Base-by-base conservation (phyloP, 2,888 invertebrate genomes). In the Drosophila vallismaia region DNA sequence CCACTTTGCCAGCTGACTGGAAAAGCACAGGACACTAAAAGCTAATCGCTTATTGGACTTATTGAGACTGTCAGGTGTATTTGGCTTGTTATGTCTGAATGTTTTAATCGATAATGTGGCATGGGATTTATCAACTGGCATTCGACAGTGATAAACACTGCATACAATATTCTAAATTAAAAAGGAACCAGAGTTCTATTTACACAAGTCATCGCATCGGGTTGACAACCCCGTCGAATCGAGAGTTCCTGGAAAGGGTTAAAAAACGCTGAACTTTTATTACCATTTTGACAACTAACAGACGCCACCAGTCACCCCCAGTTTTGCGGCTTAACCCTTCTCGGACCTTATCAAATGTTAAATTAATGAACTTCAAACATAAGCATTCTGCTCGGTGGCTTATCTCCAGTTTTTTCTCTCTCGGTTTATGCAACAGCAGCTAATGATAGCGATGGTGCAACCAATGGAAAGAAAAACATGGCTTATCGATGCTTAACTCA, bases 401-500 rank as follows among this genome's bases (percentile, higher is more conserved):
- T 66, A 53, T 68, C 72, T 71, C n/a, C 53, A 33, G 36, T 10
- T 50, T 44, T 44, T 46, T 71, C 26, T 36, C 31, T 28, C 71
- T 62, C 28, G 42, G 24, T 33, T 14, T 42, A 49, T 59, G 51
- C 68, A 63, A 55, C 40, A 24, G 36, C 74, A 67, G 86, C 77
- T 79, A 79, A 86, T 82, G 74, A 79, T 75, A 87, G 69, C 33
- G 66, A 19, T 45, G 36, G 36, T 66, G 54, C 53, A 68, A 52
- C 64, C 69, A 66, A 56, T 48, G 55, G 62, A 55, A 53, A 36
- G 58, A 66, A 71, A 68, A 79, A 71, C 58, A 71, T 51, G 50
- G 82, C 88, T 88, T 84, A 88, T 84, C 88, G 81, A 82, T 86
- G 75, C 80, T 87, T 84, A 76, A 84, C 76, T 81, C 71, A 88